These are phyloP conservation scores for Zosterops lateralis DNA, from an alignment of 2,113 vertebrate species.

Conservation along the genomic window DNA sequence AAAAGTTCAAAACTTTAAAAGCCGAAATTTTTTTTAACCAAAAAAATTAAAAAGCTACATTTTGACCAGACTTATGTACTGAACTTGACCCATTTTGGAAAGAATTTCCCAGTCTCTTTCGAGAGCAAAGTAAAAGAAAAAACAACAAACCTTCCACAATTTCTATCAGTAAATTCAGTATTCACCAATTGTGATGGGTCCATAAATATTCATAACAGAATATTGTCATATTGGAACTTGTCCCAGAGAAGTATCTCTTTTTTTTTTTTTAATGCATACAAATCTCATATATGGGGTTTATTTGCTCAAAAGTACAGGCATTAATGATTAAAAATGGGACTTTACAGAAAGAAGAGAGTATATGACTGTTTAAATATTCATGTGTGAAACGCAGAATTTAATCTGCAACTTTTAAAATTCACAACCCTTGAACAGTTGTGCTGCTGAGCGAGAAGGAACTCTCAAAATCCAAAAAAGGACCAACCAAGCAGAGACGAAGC, in stretches of 20 bases:
- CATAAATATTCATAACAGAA: constrained; percentile 47
- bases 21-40: not conserved
- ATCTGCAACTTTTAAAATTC: not conserved
- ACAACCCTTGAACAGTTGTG: not conserved
- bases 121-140: not conserved
- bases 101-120: not conserved
- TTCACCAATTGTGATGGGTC: not conserved
- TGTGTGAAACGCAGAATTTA: not conserved
- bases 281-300: not conserved
- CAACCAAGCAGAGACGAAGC: not conserved
- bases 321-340: constrained; percentile 28
- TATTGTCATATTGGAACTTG: not conserved
- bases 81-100: constrained; percentile 19
- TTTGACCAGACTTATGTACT: not conserved
- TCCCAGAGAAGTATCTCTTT: not conserved
- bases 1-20: not conserved
- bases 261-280: not conserved
- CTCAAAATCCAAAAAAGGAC: not conserved
- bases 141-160: not conserved
- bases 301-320: not conserved
- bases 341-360: not conserved
- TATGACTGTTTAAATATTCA: constrained; percentile 18
- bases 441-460: not conserved
- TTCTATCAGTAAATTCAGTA: not conserved
- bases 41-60: not conserved